Base-by-base conservation (phyloP, 2,797 vertebrate genomes). In the Phalanger gymnotis region DNA sequence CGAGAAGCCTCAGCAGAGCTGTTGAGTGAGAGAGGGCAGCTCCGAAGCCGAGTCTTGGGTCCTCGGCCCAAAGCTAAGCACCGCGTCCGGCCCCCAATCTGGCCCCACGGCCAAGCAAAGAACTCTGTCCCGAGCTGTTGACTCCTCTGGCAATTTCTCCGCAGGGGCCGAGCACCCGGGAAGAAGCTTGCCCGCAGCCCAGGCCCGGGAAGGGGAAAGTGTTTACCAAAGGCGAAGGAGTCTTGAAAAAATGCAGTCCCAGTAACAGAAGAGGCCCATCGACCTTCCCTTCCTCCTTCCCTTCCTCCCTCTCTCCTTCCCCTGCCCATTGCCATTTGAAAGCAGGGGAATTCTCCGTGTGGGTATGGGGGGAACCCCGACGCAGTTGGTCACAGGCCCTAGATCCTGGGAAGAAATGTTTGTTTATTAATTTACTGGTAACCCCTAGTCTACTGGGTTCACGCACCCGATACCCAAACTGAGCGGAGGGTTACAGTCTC, bases 1-100 rank as follows among this genome's bases (percentile, higher is more conserved):
- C 9, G 40, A 81, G 61, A 73, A 73, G n/a, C 66, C 6, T 73
- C n/a, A 73, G n/a, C 19, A 40, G n/a, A 73, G 66, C 66, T 47
- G 66, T 40, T 73, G 66, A n/a, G 54, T 73, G 66, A n/a, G 54
- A 53, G 90, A 3, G 51, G 57, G 53, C 12, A 1, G 47, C 4
- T 58, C 55, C 28, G 0, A 34, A 54, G 14, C 66, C 56, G 47
- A 52, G 47, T 53, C 89, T 31, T 53, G 52, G 53, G 90, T 53
- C 30, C 51, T 31, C 12, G 19, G 40, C 2, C 99, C 99, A 99
- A 99, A 91, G 96, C 98, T 95, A 97, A 93, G 96, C 97, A 93
- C 95, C 54, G 94, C 55, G 95, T 95, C 95, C 92, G 93, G 96
- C 92, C 95, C 92, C 94, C 92, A 91, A 95, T 98, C 97, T 97